Percentiles rank a stretch among this genome's conserved stretches.
phyloP scores from a whole-genome alignment of 2,113 vertebrate genomes.

The Oceanites oceanicus region DNA sequence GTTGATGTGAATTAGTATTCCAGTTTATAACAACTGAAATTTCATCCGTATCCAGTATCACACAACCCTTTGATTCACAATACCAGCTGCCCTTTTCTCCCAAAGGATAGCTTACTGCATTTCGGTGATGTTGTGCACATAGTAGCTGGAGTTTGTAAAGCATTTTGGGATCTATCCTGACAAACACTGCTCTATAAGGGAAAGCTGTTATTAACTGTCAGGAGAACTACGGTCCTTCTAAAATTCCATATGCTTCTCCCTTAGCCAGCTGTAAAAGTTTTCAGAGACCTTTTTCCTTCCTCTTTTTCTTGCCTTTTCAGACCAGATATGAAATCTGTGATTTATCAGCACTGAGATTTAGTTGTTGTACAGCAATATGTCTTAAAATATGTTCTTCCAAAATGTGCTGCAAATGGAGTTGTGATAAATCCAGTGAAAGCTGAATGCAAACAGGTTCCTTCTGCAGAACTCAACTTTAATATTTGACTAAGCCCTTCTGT shows the following conservation, averaged over 20 bases:
- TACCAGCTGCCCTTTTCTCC: background rate
- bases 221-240: background rate
- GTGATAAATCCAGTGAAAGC: conserved; percentile 37
- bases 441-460: conserved; percentile 32
- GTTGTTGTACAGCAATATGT: conserved; percentile 46
- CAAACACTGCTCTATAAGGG: background rate
- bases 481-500: conserved; percentile 14
- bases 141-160: background rate
- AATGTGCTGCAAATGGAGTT: conserved; percentile 46
- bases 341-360: conserved; percentile 51
- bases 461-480: background rate
- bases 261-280: background rate
- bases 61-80: background rate
- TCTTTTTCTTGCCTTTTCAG: conserved; percentile 6
- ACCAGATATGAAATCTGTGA: conserved; percentile 20
- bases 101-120: background rate
- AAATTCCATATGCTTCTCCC: background rate
- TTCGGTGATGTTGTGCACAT: background rate
- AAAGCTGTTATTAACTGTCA: background rate
- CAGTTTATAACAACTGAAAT: background rate
- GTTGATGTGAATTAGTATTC: background rate
- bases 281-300: background rate
- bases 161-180: background rate
- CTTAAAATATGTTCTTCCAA: conserved; percentile 61
- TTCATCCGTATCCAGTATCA: background rate